Conservation (phyloP, 2,888 invertebrate genomes). For the Poecilobothrus nobilitatus region DNA sequence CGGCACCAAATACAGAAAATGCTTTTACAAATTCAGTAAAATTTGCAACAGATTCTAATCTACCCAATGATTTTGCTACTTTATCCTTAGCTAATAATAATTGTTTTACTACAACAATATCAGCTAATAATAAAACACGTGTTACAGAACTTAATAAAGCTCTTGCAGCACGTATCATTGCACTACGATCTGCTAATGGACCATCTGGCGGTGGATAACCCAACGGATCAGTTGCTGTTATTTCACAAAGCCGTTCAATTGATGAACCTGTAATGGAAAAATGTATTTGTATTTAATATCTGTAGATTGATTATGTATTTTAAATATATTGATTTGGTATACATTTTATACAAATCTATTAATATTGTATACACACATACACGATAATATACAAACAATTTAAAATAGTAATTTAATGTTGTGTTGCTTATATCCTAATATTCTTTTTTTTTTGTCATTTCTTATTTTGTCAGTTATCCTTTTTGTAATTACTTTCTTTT, state of each 20-base stretch:
- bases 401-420: neutral
- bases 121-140: conserved; percentile 88
- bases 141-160: conserved; percentile 92
- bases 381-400: too few relatives aligned
- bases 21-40: conserved; percentile 97
- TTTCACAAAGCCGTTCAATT: conserved; percentile 85
- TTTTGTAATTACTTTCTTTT: neutral
- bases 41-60: conserved; percentile 79
- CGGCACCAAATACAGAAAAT: conserved; percentile 95
- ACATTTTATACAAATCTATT: neutral
- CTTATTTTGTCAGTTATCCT: too few relatives aligned
- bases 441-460: neutral
- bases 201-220: conserved; percentile 52
- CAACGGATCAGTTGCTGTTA: conserved; percentile 49
- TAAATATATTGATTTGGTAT: neutral
- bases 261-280: conserved; percentile 60
- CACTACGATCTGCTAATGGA: conserved; percentile 58
- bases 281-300: too few relatives aligned
- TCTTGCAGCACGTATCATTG: conserved; percentile 84
- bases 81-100: conserved; percentile 92
- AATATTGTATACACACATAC: too few relatives aligned
- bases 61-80: conserved; percentile 76
- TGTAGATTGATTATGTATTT: too few relatives aligned
- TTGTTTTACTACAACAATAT: conserved; percentile 96
- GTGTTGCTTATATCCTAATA: neutral